Evolutionary conservation across 2,113 vertebrate genomes (phyloP).

Genomic region (Onychostruthus taczanowskii): DNA sequence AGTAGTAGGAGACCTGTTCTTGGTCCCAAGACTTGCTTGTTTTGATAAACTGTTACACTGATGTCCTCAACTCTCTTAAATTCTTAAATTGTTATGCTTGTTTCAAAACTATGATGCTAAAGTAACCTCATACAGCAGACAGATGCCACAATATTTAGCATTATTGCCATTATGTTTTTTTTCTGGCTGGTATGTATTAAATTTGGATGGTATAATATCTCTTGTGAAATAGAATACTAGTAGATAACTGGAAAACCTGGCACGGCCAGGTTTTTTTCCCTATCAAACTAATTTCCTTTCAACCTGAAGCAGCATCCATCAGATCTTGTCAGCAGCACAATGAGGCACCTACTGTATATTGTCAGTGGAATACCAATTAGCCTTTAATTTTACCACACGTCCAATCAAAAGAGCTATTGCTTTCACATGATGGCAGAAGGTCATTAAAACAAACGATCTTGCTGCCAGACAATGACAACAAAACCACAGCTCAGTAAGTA

Average conservation of each 20-base stretch:
- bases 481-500: slow-evolving; percentile 23
- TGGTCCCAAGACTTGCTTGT: not conserved
- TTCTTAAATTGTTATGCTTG: not conserved
- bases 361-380: slow-evolving; percentile 60
- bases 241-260: slow-evolving; percentile 20
- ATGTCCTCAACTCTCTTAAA: not conserved
- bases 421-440: slow-evolving; percentile 61
- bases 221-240: slow-evolving; percentile 10
- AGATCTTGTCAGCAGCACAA: slow-evolving; percentile 55
- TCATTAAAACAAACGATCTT: slow-evolving; percentile 61
- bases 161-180: slow-evolving; percentile 5
- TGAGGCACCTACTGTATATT: slow-evolving; percentile 36
- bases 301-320: slow-evolving; percentile 40
- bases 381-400: slow-evolving; percentile 39
- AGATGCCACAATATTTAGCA: not conserved
- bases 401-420: slow-evolving; percentile 57
- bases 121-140: not conserved
- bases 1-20: not conserved
- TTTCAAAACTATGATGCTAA: not conserved
- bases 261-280: not conserved
- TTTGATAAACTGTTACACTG: not conserved
- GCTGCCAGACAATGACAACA: slow-evolving; percentile 48
- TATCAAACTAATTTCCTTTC: slow-evolving; percentile 48
- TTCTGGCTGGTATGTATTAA: not conserved
- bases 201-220: slow-evolving; percentile 3